Base-by-base conservation (phyloP, 2,113 vertebrate species). In the Trematocara unimaculatum region DNA sequence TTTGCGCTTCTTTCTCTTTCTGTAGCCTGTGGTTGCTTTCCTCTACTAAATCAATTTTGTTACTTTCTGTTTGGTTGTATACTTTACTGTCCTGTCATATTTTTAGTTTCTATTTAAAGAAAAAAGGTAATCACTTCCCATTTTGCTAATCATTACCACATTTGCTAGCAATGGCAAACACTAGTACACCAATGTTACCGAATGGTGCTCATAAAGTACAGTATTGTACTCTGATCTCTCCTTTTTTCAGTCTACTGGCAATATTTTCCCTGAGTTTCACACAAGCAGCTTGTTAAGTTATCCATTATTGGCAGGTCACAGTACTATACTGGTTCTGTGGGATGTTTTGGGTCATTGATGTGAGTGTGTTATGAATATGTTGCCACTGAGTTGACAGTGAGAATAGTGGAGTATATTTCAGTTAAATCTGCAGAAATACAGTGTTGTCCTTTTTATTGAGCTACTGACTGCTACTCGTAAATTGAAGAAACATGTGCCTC, bases 291-390 rank as follows among this genome's bases (percentile, higher is more conserved):
- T 70, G n/a, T 86, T 67, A 82, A 79, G 55, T 53, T 18, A 18
- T 55, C 49, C 33, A 6, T 79, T 60, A n/a, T 81, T 64, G 51
- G 62, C 74, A 42, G 55, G 15, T 83, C 72, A 55, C 58, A 33
- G 82, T 58, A 5, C 82, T 55, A 17, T 26, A 14, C 60, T 62
- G 79, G 40, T 64, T 82, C 84, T 82, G 9, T 51, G 84, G 58
- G 54, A 82, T 82, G 53, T 58, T 90, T 55, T 1, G 72, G 62
- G 62, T 70, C 35, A 70, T 79, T 81, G 54, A 64, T 67, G 77
- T 91, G 74, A 56, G 9, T 81, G 67, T 84, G 79, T 86, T 82
- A 82, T 82, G 87, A 93, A 86, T 86, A 89, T 89, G 85, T 42
- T 72, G 47, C 49, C 85, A 79, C 80, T 90, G 67, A 90, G 74